phyloP scores from a whole-genome alignment of 2,113 vertebrate genomes.

The Pionites leucogaster region DNA sequence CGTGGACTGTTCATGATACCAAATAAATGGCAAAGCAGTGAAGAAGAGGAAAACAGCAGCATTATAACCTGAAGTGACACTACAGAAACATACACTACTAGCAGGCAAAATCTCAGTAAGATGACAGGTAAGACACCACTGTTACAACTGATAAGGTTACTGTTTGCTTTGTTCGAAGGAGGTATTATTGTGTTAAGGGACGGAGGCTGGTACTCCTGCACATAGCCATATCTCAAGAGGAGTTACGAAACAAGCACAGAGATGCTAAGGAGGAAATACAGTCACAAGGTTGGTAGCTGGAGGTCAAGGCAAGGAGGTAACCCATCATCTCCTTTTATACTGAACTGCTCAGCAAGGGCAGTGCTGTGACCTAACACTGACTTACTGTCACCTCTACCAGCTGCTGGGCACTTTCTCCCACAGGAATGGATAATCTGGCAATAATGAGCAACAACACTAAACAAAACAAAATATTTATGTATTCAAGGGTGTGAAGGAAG shows the following conservation, averaged over 20 bases:
- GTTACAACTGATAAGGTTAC: neutral
- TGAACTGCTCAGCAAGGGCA: neutral
- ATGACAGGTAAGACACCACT: neutral
- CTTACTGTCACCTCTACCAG: neutral
- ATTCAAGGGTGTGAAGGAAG: neutral
- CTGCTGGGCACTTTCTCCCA: neutral
- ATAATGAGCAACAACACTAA: neutral
- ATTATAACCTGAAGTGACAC: neutral
- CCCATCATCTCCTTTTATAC: neutral
- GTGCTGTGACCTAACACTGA: neutral
- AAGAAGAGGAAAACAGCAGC: neutral
- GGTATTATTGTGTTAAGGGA: neutral
- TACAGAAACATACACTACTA: neutral
- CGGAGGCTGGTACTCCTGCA: neutral
- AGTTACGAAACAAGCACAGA: neutral
- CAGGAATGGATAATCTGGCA: neutral
- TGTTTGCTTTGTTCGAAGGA: neutral
- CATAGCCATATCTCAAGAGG: rapidly evolving
- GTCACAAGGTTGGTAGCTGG: neutral
- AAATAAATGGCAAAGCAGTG: neutral
- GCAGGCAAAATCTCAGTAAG: neutral
- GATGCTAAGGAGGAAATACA: neutral
- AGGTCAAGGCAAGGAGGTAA: neutral
- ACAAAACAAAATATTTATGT: neutral
- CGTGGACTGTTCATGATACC: neutral